Evolutionary conservation across 2,113 vertebrate species (phyloP).

Genomic region (Petroica traversi): DNA sequence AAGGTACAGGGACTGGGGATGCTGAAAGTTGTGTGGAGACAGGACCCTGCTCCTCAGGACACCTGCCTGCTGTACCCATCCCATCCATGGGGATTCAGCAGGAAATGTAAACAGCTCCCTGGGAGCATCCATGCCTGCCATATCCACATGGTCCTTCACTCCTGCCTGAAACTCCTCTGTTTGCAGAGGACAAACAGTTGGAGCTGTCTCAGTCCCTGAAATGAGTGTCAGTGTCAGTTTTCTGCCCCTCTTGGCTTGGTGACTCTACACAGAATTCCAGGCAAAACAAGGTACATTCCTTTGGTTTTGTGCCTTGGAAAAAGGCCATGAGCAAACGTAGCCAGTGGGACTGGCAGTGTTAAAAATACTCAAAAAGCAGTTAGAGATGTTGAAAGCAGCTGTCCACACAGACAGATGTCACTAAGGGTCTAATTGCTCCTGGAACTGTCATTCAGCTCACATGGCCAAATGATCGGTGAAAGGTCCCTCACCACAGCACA

Average conservation of each 20-base stretch:
- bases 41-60: neutral
- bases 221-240: neutral
- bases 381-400: neutral
- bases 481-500: neutral
- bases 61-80: neutral
- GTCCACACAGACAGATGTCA: neutral
- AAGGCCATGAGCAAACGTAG: neutral
- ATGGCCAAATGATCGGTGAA: fast-evolving
- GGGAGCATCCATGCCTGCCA: fast-evolving
- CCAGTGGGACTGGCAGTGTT: neutral
- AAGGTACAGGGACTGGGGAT: neutral
- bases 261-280: neutral
- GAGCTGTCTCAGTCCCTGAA: neutral
- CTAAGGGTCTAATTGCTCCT: neutral
- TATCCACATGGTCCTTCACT: neutral
- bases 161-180: neutral
- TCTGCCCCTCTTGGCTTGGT: neutral
- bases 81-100: neutral
- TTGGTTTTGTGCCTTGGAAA: neutral
- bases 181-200: neutral
- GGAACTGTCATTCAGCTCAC: neutral
- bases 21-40: neutral
- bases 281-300: neutral
- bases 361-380: fast-evolving
- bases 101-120: neutral